Conservation (phyloP, 2,888 invertebrate species). For the Chrysolina haemoptera region DNA sequence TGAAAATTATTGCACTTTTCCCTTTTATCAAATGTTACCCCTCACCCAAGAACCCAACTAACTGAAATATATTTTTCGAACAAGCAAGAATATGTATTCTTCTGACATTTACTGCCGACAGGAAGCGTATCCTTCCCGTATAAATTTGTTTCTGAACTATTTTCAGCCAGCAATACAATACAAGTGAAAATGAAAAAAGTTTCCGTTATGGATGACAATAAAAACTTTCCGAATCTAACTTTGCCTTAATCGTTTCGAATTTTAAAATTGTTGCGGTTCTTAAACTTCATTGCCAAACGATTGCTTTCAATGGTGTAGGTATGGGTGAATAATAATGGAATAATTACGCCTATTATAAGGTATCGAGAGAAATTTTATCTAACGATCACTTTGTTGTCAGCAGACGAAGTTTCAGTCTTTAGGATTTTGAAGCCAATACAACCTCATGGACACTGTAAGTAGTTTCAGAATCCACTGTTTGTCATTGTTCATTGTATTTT, state of each 20-base stretch:
- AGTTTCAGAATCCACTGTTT: no score
- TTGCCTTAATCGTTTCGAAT: slow-evolving; percentile 11
- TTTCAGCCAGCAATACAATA: neutral
- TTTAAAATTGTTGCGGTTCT: slow-evolving; percentile 7
- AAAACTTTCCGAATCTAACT: slow-evolving; percentile 20
- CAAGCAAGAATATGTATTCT: neutral
- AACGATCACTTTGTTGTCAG: no score
- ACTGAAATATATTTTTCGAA: neutral
- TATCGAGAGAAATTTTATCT: no score
- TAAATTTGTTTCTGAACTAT: slow-evolving; percentile 1
- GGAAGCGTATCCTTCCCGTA: neutral
- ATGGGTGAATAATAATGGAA: neutral
- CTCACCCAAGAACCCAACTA: neutral
- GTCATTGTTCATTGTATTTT: no score
- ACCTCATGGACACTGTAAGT: no score
- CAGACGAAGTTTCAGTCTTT: no score
- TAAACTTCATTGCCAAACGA: neutral
- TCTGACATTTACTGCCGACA: slow-evolving; percentile 7
- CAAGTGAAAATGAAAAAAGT: slow-evolving; percentile 15
- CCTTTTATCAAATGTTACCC: neutral
- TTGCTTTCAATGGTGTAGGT: neutral
- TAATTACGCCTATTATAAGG: neutral
- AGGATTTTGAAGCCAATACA: no score
- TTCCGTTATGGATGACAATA: slow-evolving; percentile 17
- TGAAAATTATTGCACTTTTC: neutral